A percentile compares a stretch with the other conserved stretches of the same genome.
These are phyloP conservation scores for Zaprionus ornatus DNA, from an alignment of 1,140 invertebrate species.

Conservation along the genomic window DNA sequence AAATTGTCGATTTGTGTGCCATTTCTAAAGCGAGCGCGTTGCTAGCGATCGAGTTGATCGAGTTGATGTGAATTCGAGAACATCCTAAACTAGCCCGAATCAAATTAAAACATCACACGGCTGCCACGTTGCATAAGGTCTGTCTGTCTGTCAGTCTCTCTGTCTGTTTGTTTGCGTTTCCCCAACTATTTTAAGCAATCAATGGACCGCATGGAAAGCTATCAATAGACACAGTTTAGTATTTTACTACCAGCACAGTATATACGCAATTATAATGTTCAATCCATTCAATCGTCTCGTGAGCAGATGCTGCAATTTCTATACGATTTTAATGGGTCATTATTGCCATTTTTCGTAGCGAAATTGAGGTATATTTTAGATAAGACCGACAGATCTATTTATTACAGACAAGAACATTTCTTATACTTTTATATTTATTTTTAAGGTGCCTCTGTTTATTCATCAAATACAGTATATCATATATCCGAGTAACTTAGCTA, in stretches of 20 bases:
- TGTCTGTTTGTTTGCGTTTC: constrained; percentile 4
- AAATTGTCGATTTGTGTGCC: constrained; percentile 61
- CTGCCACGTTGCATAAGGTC: constrained; percentile 26
- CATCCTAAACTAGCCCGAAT: constrained; percentile 31
- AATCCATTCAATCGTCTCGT: constrained; percentile 2
- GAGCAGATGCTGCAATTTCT: background rate
- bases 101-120: constrained; percentile 14
- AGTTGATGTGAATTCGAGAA: constrained; percentile 25
- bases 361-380: background rate
- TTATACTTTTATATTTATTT: no score
- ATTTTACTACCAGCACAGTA: background rate
- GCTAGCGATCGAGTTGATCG: constrained; percentile 37
- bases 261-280: background rate
- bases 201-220: constrained; percentile 17
- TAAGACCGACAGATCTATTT: background rate
- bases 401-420: no score
- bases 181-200: constrained; percentile 29
- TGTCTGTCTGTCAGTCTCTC: background rate
- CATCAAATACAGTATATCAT: no score
- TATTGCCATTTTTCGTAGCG: constrained; percentile 15
- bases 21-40: constrained; percentile 38
- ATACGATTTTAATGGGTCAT: constrained; percentile 23
- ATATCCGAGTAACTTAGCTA: background rate
- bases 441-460: no score
- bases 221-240: constrained; percentile 23